A percentile compares a stretch with the other conserved stretches of the same genome.
Conservation (phyloP, 2,888 invertebrate genomes). For the Plebejus argus region DNA sequence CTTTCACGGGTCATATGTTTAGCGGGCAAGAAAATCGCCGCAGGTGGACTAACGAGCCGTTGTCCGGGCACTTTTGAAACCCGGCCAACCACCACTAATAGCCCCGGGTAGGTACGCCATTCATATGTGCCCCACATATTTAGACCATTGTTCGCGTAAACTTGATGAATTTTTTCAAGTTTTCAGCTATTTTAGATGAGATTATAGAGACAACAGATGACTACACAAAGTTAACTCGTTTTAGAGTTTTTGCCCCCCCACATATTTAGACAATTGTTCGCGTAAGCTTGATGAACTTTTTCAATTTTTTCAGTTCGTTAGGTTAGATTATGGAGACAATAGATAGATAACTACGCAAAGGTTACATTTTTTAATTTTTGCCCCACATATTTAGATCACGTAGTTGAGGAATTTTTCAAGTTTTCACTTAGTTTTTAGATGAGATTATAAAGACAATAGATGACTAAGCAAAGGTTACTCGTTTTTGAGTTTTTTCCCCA, state of each 20-base stretch:
- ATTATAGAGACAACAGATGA: too few relatives aligned
- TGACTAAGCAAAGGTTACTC: too few relatives aligned
- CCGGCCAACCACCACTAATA: constrained; percentile 56
- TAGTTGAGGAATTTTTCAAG: background rate
- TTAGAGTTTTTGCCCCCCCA: too few relatives aligned
- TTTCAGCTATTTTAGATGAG: background rate
- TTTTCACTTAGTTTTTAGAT: background rate
- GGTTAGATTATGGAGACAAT: too few relatives aligned
- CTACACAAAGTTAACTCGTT: too few relatives aligned
- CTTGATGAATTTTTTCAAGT: background rate
- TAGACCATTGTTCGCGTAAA: constrained; percentile 34
- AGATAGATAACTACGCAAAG: too few relatives aligned
- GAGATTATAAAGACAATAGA: background rate
- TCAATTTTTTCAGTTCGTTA: too few relatives aligned
- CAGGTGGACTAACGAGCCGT: constrained; percentile 38
- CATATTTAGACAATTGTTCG: too few relatives aligned
- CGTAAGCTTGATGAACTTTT: too few relatives aligned
- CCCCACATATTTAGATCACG: constrained; percentile 42
- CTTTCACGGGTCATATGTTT: constrained; percentile 13
- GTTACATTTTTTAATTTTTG: too few relatives aligned
- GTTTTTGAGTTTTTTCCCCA: too few relatives aligned
- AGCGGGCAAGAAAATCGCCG: constrained; percentile 35
- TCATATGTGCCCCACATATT: constrained; percentile 41
- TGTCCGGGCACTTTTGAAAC: constrained; percentile 49
- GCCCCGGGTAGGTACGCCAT: constrained; percentile 45